phyloP scores from a whole-genome alignment of 2,888 invertebrate species.

The Melolontha melolontha region DNA sequence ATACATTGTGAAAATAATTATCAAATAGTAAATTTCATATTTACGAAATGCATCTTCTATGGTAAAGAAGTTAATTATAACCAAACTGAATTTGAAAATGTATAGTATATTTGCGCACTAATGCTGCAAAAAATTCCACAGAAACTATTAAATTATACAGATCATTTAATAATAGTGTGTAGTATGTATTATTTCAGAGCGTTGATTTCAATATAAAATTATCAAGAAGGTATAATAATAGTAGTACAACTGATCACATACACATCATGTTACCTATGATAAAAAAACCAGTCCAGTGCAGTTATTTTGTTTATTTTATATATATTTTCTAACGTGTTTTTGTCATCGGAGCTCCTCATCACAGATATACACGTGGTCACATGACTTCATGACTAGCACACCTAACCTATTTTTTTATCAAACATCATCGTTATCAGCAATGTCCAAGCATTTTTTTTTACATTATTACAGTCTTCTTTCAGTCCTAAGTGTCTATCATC shows the following conservation, averaged over 20 bases:
- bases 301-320: constrained; percentile 53
- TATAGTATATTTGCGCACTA: too few relatives aligned
- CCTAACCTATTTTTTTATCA: constrained; percentile 51
- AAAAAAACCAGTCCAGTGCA: constrained; percentile 60
- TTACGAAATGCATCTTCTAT: too few relatives aligned
- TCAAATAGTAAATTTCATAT: too few relatives aligned
- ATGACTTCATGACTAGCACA: constrained; percentile 66
- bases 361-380: constrained; percentile 66
- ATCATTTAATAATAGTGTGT: constrained; percentile 16
- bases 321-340: constrained; percentile 1
- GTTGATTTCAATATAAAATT: constrained; percentile 38
- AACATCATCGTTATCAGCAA: constrained; percentile 48
- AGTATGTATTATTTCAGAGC: constrained; percentile 36
- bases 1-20: too few relatives aligned
- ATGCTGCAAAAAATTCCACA: constrained; percentile 33
- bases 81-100: too few relatives aligned
- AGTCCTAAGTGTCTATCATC: constrained; percentile 53
- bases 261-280: constrained; percentile 55
- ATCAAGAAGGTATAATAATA: constrained; percentile 26
- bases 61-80: too few relatives aligned
- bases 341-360: constrained; percentile 65
- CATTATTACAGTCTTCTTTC: constrained; percentile 59
- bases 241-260: constrained; percentile 59
- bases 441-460: constrained; percentile 55
- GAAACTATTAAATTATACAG: constrained; percentile 35